A percentile compares a stretch with the other conserved stretches of the same genome.
phyloP scores from a whole-genome alignment of 2,113 vertebrate species.

The Crotalus viridis region DNA sequence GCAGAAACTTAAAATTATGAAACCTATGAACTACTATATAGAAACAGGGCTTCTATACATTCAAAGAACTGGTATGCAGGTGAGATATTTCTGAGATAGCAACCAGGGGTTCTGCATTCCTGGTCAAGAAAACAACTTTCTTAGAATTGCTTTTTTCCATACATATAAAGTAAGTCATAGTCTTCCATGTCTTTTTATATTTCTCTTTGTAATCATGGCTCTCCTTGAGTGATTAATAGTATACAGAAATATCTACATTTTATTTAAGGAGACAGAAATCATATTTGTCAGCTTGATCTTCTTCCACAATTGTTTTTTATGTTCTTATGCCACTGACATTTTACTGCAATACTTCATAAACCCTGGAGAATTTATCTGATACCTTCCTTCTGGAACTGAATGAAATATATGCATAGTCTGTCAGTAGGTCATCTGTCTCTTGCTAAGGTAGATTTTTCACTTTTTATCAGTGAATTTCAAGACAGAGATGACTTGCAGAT shows the following conservation, averaged over 20 bases:
- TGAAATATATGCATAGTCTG: constrained; percentile 65
- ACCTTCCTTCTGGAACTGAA: constrained; percentile 42
- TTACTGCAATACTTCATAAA: constrained; percentile 55
- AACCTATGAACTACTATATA: not conserved
- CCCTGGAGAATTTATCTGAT: constrained; percentile 54
- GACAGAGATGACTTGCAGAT: constrained; percentile 66
- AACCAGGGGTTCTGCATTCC: not conserved
- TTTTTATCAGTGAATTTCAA: constrained; percentile 68
- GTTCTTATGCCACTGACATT: constrained; percentile 60
- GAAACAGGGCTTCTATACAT: not conserved
- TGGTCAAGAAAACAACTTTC: not conserved
- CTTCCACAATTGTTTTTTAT: constrained; percentile 47
- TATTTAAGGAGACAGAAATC: constrained; percentile 36
- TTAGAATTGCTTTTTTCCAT: not conserved
- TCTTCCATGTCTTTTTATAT: constrained; percentile 11
- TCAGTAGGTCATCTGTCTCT: constrained; percentile 68
- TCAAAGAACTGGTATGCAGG: not conserved
- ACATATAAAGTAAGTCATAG: not conserved
- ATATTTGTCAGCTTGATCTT: constrained; percentile 33
- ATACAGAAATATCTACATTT: constrained; percentile 23
- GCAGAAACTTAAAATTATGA: not conserved
- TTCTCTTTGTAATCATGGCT: not conserved
- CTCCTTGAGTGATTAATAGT: constrained; percentile 27
- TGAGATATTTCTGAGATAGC: not conserved
- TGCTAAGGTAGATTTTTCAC: constrained; percentile 71